These are phyloP conservation scores for Trachelus iudaicus DNA, from an alignment of 2,888 invertebrate species.

Conservation along the genomic window DNA sequence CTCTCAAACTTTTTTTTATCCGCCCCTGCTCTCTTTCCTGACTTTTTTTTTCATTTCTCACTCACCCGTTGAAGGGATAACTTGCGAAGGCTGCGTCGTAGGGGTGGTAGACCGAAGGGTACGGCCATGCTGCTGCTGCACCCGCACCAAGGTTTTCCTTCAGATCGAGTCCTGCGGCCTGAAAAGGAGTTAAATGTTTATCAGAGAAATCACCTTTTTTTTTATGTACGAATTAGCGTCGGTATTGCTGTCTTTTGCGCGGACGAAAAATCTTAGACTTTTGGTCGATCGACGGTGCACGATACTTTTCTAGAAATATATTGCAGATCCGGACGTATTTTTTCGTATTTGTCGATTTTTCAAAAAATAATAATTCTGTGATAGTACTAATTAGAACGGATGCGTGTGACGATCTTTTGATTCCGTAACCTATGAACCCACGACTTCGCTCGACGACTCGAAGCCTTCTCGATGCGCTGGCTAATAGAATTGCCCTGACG, in stretches of 20 bases:
- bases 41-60: slow-evolving; percentile 34
- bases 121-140: slow-evolving; percentile 86
- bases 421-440: slow-evolving; percentile 35
- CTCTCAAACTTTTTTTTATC: neutral
- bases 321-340: no score
- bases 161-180: slow-evolving; percentile 88
- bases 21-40: neutral
- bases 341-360: no score
- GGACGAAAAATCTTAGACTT: no score
- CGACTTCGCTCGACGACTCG: neutral
- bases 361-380: neutral
- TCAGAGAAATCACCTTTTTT: neutral
- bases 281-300: no score
- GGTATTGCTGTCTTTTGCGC: no score
- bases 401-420: slow-evolving; percentile 37
- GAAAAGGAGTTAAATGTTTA: slow-evolving; percentile 53
- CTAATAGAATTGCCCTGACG: no score
- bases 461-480: no score
- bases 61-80: slow-evolving; percentile 96
- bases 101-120: slow-evolving; percentile 92
- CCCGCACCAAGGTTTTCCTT: slow-evolving; percentile 89
- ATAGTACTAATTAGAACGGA: slow-evolving; percentile 40
- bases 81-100: slow-evolving; percentile 93
- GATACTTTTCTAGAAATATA: no score
- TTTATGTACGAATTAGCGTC: no score